A percentile compares a stretch with the other conserved stretches of the same genome.
Conservation (phyloP, 2,888 invertebrate genomes). For the Teleiodes luculella region DNA sequence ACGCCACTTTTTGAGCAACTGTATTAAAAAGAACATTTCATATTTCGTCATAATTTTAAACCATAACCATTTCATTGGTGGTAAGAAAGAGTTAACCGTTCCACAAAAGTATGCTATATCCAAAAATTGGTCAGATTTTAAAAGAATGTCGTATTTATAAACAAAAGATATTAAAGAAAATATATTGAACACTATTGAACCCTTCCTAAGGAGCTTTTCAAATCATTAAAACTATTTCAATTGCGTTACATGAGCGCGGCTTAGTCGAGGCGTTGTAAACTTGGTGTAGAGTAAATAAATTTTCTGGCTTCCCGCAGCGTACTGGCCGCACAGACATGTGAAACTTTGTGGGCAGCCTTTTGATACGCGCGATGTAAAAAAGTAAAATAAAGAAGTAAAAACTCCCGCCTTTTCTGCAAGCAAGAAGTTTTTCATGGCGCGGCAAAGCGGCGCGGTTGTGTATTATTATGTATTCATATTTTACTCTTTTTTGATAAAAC, state of each 20-base stretch:
- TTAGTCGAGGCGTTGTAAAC: neutral
- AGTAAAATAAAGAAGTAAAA: neutral
- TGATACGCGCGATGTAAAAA: neutral
- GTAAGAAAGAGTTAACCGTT: too few relatives aligned
- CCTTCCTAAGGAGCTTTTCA: too few relatives aligned
- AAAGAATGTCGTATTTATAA: too few relatives aligned
- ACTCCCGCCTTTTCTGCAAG: neutral
- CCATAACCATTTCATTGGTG: too few relatives aligned
- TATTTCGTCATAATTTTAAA: too few relatives aligned
- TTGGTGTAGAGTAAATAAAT: neutral
- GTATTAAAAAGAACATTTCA: too few relatives aligned
- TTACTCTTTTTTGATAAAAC: neutral
- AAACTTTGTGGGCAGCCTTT: constrained; percentile 1
- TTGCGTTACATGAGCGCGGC: neutral
- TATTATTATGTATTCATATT: neutral
- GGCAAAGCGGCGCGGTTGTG: neutral
- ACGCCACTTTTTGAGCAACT: too few relatives aligned
- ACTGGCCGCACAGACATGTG: neutral
- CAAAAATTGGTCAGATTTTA: too few relatives aligned
- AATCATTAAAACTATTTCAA: too few relatives aligned
- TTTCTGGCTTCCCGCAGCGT: neutral
- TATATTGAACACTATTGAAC: too few relatives aligned
- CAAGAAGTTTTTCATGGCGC: neutral
- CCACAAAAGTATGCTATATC: too few relatives aligned
- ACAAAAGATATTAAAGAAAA: too few relatives aligned